phyloP scores from a whole-genome alignment of 2,888 invertebrate species.

The Apodemia mormo region DNA sequence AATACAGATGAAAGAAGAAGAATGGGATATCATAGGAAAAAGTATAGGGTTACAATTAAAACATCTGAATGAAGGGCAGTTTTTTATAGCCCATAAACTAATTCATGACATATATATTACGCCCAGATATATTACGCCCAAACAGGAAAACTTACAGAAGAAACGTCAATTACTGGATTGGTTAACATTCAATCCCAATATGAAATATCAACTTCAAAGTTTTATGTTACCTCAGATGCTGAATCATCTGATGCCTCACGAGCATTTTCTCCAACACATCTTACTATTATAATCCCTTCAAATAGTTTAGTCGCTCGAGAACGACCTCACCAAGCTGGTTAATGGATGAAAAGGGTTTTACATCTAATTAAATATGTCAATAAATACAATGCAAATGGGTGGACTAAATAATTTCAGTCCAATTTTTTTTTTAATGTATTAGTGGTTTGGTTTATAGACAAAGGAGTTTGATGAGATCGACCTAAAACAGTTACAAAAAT shows the following conservation, averaged over 20 bases:
- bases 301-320: too few species aligned
- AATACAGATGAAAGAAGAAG: slow-evolving; percentile 6
- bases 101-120: neutral
- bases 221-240: neutral
- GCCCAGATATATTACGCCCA: slow-evolving; percentile 4
- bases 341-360: too few species aligned
- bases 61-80: neutral
- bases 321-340: too few species aligned
- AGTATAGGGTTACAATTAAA: neutral
- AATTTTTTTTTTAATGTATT: too few species aligned
- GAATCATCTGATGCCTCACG: neutral
- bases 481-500: too few species aligned
- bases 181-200: neutral
- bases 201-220: neutral
- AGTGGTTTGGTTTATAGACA: too few species aligned
- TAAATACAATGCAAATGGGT: too few species aligned
- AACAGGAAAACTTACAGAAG: neutral
- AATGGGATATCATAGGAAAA: slow-evolving; percentile 4
- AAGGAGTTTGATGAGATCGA: too few species aligned
- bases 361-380: too few species aligned
- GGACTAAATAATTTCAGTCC: too few species aligned
- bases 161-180: neutral
- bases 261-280: neutral
- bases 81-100: slow-evolving; percentile 7
- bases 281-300: too few species aligned